Conservation (phyloP, 2,113 vertebrate genomes). For the Xenotilapia caudafasciata region DNA sequence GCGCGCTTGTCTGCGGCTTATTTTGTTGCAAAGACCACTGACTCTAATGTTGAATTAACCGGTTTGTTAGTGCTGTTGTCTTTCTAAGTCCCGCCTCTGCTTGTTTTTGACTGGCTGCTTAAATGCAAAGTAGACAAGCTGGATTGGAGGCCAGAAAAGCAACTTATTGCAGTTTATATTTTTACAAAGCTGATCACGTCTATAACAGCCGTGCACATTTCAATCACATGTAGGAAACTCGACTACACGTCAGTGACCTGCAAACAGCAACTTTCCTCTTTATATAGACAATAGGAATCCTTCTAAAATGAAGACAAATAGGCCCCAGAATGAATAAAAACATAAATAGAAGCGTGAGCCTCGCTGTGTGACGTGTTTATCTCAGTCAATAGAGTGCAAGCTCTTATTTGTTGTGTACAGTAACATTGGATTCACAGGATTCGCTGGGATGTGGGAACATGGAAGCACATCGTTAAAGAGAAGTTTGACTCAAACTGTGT, state of each 20-base stretch:
- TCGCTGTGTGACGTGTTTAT: background rate
- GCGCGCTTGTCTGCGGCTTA: fast-evolving
- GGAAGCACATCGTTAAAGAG: background rate
- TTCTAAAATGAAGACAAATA: background rate
- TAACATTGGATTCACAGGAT: background rate
- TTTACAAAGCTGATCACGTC: background rate
- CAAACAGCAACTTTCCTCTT: background rate
- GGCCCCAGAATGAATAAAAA: background rate
- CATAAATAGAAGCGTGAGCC: fast-evolving
- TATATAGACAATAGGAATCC: fast-evolving
- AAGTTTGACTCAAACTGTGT: background rate
- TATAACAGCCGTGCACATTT: background rate
- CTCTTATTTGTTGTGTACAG: background rate
- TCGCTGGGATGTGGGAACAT: background rate
- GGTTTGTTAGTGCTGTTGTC: background rate
- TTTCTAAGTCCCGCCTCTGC: background rate
- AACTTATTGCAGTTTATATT: background rate
- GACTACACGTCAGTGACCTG: fast-evolving
- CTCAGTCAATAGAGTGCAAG: background rate
- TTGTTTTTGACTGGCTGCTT: background rate
- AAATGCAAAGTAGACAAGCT: background rate
- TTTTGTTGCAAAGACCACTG: background rate
- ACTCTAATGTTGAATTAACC: background rate
- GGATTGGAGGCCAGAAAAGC: background rate
- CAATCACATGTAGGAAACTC: background rate